Evolutionary conservation across 2,113 vertebrate species (phyloP), one percentile per base, ranked within the genome.

Genomic region (Hippolais icterina): DNA sequence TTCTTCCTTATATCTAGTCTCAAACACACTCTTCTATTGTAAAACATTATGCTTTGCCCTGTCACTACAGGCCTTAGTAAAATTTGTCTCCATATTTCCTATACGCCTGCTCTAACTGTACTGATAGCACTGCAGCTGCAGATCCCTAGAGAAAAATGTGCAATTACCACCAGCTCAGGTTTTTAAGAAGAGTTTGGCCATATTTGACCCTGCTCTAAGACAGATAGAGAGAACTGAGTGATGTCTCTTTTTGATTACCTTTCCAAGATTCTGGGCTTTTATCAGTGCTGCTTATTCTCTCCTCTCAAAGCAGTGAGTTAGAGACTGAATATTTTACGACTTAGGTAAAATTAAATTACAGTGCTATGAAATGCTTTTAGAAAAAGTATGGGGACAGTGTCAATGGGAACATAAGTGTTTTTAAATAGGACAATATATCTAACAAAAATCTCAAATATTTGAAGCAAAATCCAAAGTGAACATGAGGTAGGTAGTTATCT

Each of bases 331-430:
- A 83, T 70, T 74, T 85, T 66, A 94, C 90, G 63, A 74, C 15
- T 80, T 65, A 24, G 63, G 39, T 89, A 64, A 92, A 92, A 83
- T 41, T 83, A 81, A 90, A 95, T 83, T 80, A 68, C 56, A 41
- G 11, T 53, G 15, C 47, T 74, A 25, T 33, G 8, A 91, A 94
- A 88, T 68, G 31, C 56, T 92, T 96, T 96, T 83, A 75, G 68
- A 59, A 49, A 50, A 94, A 60, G 10, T 69, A 52, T 33, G 25
- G 33, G 39, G 90, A 86, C 20, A 49, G 9, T 57, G 25, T 49
- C 84, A 79, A 72, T 53, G 53, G 57, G 23, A 95, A 61, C 28
- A 11, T 42, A 94, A 74, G 10, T 86, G 56, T 66, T 90, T 72
- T 83, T 70, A 75, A 90, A 65, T 25, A 59, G 66, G 35, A 27